phyloP scores from a whole-genome alignment of 2,797 vertebrate genomes.

The Paramormyrops hopkinsi region DNA sequence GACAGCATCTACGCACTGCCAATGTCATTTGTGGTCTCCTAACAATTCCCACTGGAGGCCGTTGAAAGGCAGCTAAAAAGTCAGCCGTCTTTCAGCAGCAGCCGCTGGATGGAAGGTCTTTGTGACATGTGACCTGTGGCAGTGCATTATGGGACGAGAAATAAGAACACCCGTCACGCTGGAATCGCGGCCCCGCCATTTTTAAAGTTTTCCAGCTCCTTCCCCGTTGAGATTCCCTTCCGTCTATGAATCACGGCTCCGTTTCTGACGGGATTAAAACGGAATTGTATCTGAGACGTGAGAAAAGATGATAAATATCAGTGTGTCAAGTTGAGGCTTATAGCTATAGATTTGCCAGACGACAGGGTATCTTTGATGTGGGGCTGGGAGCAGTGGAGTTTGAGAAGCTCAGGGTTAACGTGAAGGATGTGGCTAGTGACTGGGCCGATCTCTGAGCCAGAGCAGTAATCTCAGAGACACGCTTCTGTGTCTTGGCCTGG shows the following conservation, averaged over 20 bases:
- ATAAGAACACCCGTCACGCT: conserved; percentile 24
- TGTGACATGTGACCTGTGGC: conserved; percentile 31
- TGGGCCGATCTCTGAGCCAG: not conserved
- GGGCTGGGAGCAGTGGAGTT: conserved; percentile 61
- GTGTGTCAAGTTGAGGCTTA: conserved; percentile 60
- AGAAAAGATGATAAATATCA: conserved; percentile 63
- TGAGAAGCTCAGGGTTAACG: conserved; percentile 67
- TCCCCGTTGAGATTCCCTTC: conserved; percentile 54
- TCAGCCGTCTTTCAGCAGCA: not conserved
- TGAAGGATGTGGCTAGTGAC: conserved; percentile 50
- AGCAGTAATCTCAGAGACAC: conserved; percentile 62
- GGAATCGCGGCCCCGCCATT: conserved; percentile 33
- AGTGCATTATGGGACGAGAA: conserved; percentile 50
- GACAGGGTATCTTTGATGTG: conserved; percentile 64
- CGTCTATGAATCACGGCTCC: conserved; percentile 42
- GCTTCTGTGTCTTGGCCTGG: conserved; percentile 44
- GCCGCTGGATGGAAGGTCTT: not conserved
- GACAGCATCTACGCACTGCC: not conserved
- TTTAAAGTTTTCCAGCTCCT: conserved; percentile 49
- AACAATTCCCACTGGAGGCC: conserved; percentile 30
- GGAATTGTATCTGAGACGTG: conserved; percentile 38
- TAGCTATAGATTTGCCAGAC: conserved; percentile 42
- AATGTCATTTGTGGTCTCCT: conserved; percentile 13
- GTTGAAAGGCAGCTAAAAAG: conserved; percentile 38
- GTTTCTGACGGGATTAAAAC: conserved; percentile 51